Evolutionary conservation across 2,797 vertebrate genomes (phyloP).

Genomic region (Clamator glandarius): DNA sequence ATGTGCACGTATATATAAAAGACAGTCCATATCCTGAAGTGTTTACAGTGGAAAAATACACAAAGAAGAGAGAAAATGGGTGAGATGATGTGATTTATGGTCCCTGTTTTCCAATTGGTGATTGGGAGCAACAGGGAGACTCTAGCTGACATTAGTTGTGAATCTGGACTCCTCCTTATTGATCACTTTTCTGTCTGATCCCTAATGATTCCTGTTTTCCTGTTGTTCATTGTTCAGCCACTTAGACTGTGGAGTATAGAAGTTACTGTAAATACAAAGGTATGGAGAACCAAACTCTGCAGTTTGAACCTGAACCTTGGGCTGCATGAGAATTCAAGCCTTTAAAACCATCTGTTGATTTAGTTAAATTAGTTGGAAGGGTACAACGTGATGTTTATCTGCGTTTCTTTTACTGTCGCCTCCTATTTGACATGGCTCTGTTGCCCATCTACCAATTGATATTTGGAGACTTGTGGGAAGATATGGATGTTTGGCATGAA

Average conservation of each 20-base stretch:
- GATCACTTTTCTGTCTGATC: background rate
- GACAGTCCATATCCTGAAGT: background rate
- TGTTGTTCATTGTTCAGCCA: background rate
- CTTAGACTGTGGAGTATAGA: background rate
- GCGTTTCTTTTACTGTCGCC: background rate
- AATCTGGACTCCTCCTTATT: background rate
- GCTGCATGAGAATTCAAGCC: background rate
- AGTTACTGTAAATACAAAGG: background rate
- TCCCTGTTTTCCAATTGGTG: background rate
- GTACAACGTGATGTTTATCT: background rate
- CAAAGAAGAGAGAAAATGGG: background rate
- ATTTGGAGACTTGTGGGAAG: background rate
- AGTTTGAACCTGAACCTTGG: background rate
- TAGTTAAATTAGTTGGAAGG: background rate
- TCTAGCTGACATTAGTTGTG: background rate
- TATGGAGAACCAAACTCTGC: background rate
- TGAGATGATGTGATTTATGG: background rate
- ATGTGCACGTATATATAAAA: rapidly evolving
- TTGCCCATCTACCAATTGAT: rapidly evolving
- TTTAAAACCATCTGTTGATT: background rate
- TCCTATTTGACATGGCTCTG: background rate
- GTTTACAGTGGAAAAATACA: background rate
- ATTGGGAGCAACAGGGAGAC: background rate
- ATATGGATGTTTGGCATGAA: background rate
- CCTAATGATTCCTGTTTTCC: background rate